A percentile compares a stretch with the other conserved stretches of the same genome.
phyloP scores from a whole-genome alignment of 2,888 invertebrate species.

The Lathronympha strigana region DNA sequence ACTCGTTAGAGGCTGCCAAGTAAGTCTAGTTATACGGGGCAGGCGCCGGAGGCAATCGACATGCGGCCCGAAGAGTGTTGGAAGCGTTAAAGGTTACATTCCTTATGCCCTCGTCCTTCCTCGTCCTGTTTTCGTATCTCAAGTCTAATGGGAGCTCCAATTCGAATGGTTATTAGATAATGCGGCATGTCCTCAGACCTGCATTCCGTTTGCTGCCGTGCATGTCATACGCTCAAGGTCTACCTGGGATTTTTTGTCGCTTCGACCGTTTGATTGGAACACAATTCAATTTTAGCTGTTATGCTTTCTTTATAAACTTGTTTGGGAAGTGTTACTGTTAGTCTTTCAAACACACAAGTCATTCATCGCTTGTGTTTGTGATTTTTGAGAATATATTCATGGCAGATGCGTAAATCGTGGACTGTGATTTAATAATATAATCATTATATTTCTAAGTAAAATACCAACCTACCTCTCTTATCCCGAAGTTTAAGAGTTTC shows the following conservation, averaged over 20 bases:
- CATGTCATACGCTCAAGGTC: constrained; percentile 35
- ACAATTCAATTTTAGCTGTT: constrained; percentile 23
- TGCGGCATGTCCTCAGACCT: constrained; percentile 29
- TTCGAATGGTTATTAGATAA: constrained; percentile 43
- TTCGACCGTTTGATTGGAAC: constrained; percentile 23
- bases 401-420: constrained; percentile 1
- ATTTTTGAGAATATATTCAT: constrained; percentile 9
- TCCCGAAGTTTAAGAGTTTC: neutral
- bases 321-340: constrained; percentile 6
- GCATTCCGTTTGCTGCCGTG: constrained; percentile 30
- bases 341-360: constrained; percentile 21
- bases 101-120: constrained; percentile 38
- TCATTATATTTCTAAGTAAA: neutral
- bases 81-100: constrained; percentile 8
- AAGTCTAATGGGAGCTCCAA: constrained; percentile 18
- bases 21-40: constrained; percentile 40
- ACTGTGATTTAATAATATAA: neutral
- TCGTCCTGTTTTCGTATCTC: constrained; percentile 19
- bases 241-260: constrained; percentile 28
- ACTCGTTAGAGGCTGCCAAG: constrained; percentile 58
- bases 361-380: constrained; percentile 6
- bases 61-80: constrained; percentile 20
- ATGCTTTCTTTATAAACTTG: constrained; percentile 20
- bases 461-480: neutral
- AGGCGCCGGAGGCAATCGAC: constrained; percentile 58